phyloP scores from a whole-genome alignment of 1,140 invertebrate species.

The Achatina immaculata region DNA sequence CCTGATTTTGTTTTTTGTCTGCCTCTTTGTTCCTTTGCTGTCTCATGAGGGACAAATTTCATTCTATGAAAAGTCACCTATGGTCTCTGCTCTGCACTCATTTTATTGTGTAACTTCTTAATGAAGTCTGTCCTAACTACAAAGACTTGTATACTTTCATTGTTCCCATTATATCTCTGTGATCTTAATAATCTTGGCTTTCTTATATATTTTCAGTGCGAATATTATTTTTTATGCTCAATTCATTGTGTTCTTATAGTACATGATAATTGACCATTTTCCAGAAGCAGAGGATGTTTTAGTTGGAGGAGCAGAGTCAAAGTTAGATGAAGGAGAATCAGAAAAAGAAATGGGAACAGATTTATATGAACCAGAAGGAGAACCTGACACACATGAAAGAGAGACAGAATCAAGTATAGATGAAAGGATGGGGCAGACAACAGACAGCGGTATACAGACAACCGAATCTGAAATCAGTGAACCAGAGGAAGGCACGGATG shows the following conservation, averaged over 20 bases:
- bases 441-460: not conserved
- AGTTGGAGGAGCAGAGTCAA: not conserved
- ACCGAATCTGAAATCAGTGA: not conserved
- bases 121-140: no score
- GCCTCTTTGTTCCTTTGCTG: no score
- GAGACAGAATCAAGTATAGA: not conserved
- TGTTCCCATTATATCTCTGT: no score
- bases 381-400: not conserved
- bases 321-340: not conserved
- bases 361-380: not conserved
- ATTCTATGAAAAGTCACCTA: no score
- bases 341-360: not conserved
- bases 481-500: not conserved
- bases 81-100: no score
- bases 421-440: not conserved
- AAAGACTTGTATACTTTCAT: no score
- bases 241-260: not conserved
- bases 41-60: no score
- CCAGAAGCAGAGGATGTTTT: not conserved
- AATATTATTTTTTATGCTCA: no score
- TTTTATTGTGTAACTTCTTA: no score
- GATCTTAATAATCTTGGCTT: no score
- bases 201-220: no score
- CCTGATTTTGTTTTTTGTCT: no score
- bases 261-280: not conserved